These are phyloP conservation scores for Byasa hedistus DNA, from an alignment of 2,888 invertebrate species.

Conservation along the genomic window DNA sequence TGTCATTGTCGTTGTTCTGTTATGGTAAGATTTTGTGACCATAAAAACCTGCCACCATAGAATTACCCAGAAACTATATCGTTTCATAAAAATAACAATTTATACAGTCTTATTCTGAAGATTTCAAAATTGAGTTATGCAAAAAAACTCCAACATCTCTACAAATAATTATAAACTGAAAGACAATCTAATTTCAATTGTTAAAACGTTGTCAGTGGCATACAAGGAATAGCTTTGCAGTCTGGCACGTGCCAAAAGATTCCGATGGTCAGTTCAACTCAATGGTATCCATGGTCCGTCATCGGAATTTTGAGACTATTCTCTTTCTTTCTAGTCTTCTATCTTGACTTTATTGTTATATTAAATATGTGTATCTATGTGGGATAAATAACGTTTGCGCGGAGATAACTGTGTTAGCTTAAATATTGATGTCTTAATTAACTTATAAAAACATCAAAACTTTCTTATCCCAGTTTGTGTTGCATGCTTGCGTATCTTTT, in stretches of 20 bases:
- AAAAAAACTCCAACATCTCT: background rate
- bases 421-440: too few relatives aligned
- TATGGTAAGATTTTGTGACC: too few relatives aligned
- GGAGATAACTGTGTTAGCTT: too few relatives aligned
- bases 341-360: background rate
- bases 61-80: too few relatives aligned
- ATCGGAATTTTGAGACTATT: background rate
- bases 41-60: too few relatives aligned
- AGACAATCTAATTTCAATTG: background rate
- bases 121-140: too few relatives aligned
- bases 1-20: too few relatives aligned
- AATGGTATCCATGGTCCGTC: background rate
- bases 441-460: too few relatives aligned
- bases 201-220: constrained; percentile 1
- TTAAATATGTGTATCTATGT: background rate
- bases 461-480: too few relatives aligned
- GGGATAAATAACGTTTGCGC: background rate
- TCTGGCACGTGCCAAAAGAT: constrained; percentile 2
- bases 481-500: too few relatives aligned
- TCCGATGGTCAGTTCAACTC: background rate
- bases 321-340: background rate
- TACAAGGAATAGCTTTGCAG: constrained; percentile 3
- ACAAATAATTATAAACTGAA: background rate
- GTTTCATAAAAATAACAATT: too few relatives aligned
- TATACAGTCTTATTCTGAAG: too few relatives aligned